Conservation (phyloP, 2,113 vertebrate species). For the Pagrus major region DNA sequence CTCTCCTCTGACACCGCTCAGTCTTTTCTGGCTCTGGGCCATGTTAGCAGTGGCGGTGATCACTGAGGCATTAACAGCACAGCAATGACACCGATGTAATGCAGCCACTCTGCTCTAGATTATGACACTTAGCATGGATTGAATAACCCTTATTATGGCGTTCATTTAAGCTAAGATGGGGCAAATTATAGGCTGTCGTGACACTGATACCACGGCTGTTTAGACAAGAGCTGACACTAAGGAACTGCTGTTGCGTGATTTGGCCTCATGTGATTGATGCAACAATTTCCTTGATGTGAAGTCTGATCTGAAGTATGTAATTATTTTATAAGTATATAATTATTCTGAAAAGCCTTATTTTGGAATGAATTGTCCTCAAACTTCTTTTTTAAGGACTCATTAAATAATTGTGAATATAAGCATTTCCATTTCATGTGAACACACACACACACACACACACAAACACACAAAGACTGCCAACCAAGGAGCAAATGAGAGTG, state of each 20-base stretch:
- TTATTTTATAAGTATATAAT: constrained; percentile 66
- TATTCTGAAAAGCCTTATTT: constrained; percentile 54
- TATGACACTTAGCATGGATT: constrained; percentile 73
- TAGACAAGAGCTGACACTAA: constrained; percentile 70
- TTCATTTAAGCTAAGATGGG: constrained; percentile 69
- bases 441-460: constrained; percentile 9
- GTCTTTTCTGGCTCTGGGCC: constrained; percentile 53
- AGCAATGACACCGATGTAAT: constrained; percentile 58
- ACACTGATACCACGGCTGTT: constrained; percentile 63
- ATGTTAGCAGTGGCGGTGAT: constrained; percentile 42
- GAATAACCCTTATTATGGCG: constrained; percentile 72
- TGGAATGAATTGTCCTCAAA: constrained; percentile 49
- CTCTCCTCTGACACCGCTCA: constrained; percentile 23
- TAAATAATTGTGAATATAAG: constrained; percentile 49
- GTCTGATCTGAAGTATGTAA: constrained; percentile 51
- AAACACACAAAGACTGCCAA: constrained; percentile 17
- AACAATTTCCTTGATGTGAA: constrained; percentile 59
- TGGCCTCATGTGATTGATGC: constrained; percentile 64
- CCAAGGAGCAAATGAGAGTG: constrained; percentile 56
- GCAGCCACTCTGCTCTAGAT: constrained; percentile 65
- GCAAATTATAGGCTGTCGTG: constrained; percentile 75
- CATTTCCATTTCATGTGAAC: constrained; percentile 20
- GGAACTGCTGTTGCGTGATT: constrained; percentile 65
- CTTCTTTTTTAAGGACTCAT: constrained; percentile 40
- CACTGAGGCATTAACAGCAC: constrained; percentile 69